Evolutionary conservation across 2,797 vertebrate genomes (phyloP).

Genomic region (Xiphorhynchus erythropygius): DNA sequence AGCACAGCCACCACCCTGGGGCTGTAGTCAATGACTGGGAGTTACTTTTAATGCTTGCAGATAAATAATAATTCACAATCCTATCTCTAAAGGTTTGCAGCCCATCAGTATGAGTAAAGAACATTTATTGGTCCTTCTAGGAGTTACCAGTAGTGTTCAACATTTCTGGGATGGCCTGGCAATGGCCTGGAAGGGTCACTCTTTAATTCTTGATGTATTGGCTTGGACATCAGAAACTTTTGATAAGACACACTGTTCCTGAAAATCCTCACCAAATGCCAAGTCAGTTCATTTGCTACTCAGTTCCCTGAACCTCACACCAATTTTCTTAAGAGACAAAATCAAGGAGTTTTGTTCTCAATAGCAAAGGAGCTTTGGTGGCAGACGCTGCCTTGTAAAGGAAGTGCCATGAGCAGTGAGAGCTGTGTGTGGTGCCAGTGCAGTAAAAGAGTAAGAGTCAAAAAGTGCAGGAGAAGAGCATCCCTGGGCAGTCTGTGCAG

Average conservation of each 20-base stretch:
- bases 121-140: neutral
- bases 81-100: neutral
- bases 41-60: neutral
- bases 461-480: neutral
- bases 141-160: neutral
- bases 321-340: neutral
- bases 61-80: neutral
- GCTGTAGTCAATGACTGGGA: too few relatives aligned
- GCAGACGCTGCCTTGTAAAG: neutral
- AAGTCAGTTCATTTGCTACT: neutral
- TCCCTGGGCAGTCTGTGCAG: neutral
- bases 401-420: neutral
- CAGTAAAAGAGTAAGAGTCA: neutral
- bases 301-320: neutral
- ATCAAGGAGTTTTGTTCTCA: rapidly evolving
- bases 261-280: neutral
- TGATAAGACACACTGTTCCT: neutral
- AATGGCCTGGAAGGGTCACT: neutral
- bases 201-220: neutral
- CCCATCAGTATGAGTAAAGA: neutral
- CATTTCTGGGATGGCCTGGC: neutral
- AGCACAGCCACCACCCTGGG: neutral
- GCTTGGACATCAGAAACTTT: neutral
- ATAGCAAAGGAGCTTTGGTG: neutral
- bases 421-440: neutral